Evolutionary conservation across 2,888 invertebrate genomes (phyloP).

Genomic region (Junonia oenone): DNA sequence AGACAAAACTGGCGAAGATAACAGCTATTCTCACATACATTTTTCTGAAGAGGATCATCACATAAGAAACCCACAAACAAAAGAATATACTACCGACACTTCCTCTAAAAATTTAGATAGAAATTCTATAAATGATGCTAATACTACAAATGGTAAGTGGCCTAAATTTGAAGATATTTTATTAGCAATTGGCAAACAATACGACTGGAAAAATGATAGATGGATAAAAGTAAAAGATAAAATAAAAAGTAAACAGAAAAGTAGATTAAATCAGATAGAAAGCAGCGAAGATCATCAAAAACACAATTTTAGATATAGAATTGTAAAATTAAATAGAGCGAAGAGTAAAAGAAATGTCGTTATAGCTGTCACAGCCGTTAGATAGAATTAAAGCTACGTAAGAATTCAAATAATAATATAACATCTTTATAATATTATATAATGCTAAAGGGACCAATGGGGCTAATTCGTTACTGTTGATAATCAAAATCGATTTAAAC

Average conservation of each 20-base stretch:
- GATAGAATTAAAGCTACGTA: constrained; percentile 44
- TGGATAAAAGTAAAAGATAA: constrained; percentile 70
- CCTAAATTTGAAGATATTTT: constrained; percentile 69
- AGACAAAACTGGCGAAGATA: constrained; percentile 29
- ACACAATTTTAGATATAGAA: constrained; percentile 67
- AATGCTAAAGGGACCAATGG: constrained; percentile 62
- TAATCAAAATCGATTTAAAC: no score
- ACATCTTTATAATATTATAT: constrained; percentile 42
- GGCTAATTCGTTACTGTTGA: constrained; percentile 30
- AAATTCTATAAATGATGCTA: neutral
- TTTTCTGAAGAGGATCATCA: neutral
- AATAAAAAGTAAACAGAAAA: constrained; percentile 35
- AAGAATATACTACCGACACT: neutral
- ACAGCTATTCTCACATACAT: neutral
- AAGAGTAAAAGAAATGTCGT: constrained; percentile 68
- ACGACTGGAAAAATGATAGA: constrained; percentile 72
- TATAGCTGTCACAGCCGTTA: constrained; percentile 68
- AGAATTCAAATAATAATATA: neutral
- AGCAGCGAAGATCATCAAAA: constrained; percentile 48
- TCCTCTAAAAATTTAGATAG: neutral
- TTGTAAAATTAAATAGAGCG: constrained; percentile 62
- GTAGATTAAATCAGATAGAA: constrained; percentile 32
- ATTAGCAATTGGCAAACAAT: constrained; percentile 58
- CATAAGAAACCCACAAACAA: neutral
- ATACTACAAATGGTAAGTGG: constrained; percentile 38